Conservation (phyloP, 30 jellyfish, hydroid and myxozoan species). For the Hydractinia symbiolongicarpus region DNA sequence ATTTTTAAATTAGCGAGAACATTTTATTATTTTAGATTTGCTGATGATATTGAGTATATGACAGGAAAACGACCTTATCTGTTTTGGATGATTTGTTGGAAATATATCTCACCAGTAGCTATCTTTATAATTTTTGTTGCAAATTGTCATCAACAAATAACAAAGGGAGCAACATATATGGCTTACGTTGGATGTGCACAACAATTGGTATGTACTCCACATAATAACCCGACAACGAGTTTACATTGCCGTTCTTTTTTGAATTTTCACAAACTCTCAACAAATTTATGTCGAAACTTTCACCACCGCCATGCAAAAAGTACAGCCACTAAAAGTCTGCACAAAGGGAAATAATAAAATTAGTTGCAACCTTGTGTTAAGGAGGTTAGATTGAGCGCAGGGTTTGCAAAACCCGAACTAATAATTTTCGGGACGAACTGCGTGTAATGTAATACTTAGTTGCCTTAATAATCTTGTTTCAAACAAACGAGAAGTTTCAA, state of each 20-base stretch:
- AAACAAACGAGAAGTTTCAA: no score
- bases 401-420: no score
- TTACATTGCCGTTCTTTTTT: no score
- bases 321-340: background rate
- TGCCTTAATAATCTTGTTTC: no score
- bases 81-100: slow-evolving; percentile 94
- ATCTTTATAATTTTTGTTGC: slow-evolving; percentile 73
- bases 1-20: no score
- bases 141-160: slow-evolving; percentile 51
- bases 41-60: slow-evolving; percentile 94
- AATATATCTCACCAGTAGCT: slow-evolving; percentile 85
- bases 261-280: no score
- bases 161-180: slow-evolving; percentile 48
- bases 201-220: slow-evolving; percentile 8
- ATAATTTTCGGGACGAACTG: no score
- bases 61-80: slow-evolving; percentile 87
- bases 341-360: background rate
- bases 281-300: background rate
- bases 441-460: no score
- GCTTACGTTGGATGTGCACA: slow-evolving; percentile 93
- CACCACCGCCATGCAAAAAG: background rate
- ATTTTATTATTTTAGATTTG: slow-evolving; percentile 52
- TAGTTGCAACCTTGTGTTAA: no score
- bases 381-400: no score
- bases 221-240: no score